These are phyloP conservation scores for Phasianus colchicus DNA, from an alignment of 2,113 vertebrate species.

Conservation along the genomic window DNA sequence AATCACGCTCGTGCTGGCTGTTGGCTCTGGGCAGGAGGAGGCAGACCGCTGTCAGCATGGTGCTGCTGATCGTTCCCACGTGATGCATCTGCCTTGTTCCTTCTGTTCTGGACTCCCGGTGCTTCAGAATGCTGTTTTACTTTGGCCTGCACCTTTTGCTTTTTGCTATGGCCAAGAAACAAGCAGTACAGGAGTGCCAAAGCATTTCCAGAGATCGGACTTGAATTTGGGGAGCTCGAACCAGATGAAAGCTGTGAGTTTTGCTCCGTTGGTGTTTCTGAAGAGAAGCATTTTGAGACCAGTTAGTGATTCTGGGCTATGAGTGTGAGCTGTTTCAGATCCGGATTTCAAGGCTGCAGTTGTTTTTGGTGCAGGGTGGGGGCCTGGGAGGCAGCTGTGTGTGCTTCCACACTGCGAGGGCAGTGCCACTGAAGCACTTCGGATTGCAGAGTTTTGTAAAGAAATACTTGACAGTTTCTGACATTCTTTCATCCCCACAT, in stretches of 20 bases:
- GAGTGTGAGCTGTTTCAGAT: neutral
- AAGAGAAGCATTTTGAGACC: neutral
- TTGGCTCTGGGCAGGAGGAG: neutral
- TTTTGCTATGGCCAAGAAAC: neutral
- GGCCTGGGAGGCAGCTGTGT: neutral
- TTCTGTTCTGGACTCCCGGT: neutral
- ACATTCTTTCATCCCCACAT: neutral
- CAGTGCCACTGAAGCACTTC: neutral
- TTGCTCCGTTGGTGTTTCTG: neutral
- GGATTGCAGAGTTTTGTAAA: neutral
- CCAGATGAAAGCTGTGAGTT: neutral
- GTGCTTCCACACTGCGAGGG: neutral
- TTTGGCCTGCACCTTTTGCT: neutral
- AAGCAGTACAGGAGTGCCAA: neutral
- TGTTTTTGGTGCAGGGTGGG: neutral
- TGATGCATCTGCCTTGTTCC: neutral
- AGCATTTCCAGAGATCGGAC: accelerated
- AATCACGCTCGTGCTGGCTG: neutral
- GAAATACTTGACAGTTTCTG: neutral
- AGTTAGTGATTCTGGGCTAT: neutral
- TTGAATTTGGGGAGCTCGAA: neutral
- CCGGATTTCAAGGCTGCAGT: neutral
- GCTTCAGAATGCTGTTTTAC: neutral
- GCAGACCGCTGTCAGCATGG: neutral
- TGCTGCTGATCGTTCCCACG: neutral